These are phyloP conservation scores for Ellobium chinense DNA, from an alignment of 2,888 invertebrate species.

Conservation along the genomic window DNA sequence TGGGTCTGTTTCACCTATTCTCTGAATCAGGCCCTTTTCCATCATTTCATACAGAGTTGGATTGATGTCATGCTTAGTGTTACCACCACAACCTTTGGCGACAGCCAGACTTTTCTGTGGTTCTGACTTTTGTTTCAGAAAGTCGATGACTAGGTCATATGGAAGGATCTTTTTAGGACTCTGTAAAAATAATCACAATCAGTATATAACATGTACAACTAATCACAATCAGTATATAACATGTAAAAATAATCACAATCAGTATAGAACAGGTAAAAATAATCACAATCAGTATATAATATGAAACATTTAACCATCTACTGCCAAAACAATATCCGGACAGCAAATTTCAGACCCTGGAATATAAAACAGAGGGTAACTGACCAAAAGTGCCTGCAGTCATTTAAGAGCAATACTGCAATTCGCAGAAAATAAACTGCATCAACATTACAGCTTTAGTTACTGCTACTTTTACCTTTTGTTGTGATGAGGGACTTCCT, in stretches of 20 bases:
- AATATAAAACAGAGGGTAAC: too few species aligned
- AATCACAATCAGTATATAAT: not conserved
- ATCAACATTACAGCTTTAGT: too few species aligned
- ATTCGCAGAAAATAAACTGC: too few species aligned
- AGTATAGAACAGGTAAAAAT: not conserved
- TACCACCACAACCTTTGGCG: conserved; percentile 62
- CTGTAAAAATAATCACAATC: not conserved
- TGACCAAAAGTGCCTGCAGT: too few species aligned
- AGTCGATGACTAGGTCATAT: conserved; percentile 11
- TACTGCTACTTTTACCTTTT: too few species aligned
- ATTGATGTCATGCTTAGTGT: conserved; percentile 63
- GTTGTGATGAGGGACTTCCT: too few species aligned
- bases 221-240: not conserved
- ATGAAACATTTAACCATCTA: too few species aligned
- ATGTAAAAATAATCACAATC: not conserved
- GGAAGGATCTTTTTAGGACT: not conserved
- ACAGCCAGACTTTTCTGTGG: conserved; percentile 58
- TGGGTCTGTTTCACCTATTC: not conserved
- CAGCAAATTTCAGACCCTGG: too few species aligned
- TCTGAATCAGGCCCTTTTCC: conserved; percentile 32
- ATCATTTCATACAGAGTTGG: conserved; percentile 66
- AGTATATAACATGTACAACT: not conserved
- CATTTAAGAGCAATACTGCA: too few species aligned
- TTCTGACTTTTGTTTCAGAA: conserved; percentile 15
- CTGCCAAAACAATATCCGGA: too few species aligned